A percentile compares a stretch with the other conserved stretches of the same genome.
phyloP scores from a whole-genome alignment of 2,113 vertebrate genomes.

The Setophaga petechia region DNA sequence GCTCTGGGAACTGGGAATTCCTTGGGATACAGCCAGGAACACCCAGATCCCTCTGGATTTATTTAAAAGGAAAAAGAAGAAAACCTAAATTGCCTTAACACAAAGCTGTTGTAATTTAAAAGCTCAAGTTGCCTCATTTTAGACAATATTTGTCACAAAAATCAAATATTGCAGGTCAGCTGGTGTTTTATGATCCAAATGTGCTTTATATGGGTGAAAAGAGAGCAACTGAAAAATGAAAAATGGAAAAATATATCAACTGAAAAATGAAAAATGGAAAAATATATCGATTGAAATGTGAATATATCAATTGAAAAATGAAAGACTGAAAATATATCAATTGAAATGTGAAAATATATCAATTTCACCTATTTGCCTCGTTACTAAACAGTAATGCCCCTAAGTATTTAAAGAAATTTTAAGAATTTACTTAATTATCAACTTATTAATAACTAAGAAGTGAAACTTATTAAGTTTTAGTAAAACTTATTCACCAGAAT shows the following conservation, averaged over 20 bases:
- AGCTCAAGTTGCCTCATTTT: rapidly evolving
- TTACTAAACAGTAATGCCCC: not conserved
- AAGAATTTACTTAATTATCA: too few relatives aligned
- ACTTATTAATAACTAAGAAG: too few relatives aligned
- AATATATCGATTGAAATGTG: too few relatives aligned
- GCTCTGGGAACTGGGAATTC: not conserved
- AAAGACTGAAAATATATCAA: not conserved
- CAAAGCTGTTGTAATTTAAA: rapidly evolving
- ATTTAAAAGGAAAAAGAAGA: not conserved
- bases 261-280: too few relatives aligned
- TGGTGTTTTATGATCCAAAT: not conserved
- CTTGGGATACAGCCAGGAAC: not conserved
- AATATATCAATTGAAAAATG: too few relatives aligned
- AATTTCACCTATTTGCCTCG: not conserved
- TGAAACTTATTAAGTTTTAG: too few relatives aligned
- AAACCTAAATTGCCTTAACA: not conserved
- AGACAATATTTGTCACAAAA: too few relatives aligned
- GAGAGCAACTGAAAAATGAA: too few relatives aligned
- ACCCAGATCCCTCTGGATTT: rapidly evolving
- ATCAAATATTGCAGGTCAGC: not conserved
- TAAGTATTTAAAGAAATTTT: not conserved
- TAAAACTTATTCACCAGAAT: not conserved
- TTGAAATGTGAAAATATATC: not conserved
- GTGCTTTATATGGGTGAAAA: not conserved
- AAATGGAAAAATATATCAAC: too few relatives aligned